Base-by-base conservation (phyloP, 2,797 vertebrate species). In the Enteromius mattozi region DNA sequence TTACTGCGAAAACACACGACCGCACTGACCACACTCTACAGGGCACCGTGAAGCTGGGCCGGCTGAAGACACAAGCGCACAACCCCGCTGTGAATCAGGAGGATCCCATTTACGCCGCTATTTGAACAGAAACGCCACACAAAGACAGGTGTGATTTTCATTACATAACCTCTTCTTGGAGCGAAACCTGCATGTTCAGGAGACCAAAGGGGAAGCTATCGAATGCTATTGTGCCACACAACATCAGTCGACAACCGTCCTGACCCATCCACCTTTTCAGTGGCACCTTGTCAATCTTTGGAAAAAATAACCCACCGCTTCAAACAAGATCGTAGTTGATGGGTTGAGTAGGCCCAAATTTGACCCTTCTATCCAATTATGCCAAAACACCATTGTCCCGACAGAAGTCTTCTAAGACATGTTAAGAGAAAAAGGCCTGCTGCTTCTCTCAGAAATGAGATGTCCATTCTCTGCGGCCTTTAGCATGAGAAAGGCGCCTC, bases 401-500 rank as follows among this genome's bases (percentile, higher is more conserved):
- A 79, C 87, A 72, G 66, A 86, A 83, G 86, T 70, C 88, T 94
- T 94, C 92, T 92, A 90, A 93, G 91, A 90, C 87, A 92, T 84
- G 88, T 92, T 92, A 92, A 92, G 87, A 92, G 91, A 94, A 92
- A 91, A 89, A 91, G 89, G 81, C 87, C 81, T 86, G 88, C 89
- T 92, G 90, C 85, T 89, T 89, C 84, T 81, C 63, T 84, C 79
- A 87, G 92, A 92, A 94, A 94, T 92, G 92, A 92, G 91, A 92
- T 91, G 93, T 94, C 91, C 92, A 94, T 96, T 95, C 95, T 94
- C 91, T 94, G 88, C 86, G 85, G 84, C 89, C 90, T 92, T 96
- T 96, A 94, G 92, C 95, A 96, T 95, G 92, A 95, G 94, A 96
- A 96, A 94, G 90, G 91, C 90, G 59, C 89, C 90, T 88, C 92